A percentile compares a stretch with the other conserved stretches of the same genome.
Conservation (phyloP, 2,888 invertebrate species). For the Masnerella sp. region DNA sequence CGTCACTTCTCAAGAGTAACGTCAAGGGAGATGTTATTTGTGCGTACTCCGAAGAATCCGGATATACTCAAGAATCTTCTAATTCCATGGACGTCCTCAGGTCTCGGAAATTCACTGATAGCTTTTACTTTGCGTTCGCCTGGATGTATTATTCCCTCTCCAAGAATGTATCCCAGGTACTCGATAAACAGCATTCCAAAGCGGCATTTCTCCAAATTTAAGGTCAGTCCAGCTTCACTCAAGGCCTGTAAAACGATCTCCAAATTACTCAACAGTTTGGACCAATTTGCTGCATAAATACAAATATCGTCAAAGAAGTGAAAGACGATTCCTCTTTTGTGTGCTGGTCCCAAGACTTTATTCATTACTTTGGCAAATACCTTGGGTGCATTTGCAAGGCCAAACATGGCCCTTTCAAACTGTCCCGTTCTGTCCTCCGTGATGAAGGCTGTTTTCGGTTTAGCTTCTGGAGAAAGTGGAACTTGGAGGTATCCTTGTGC, state of each 20-base stretch:
- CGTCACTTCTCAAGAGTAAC: background rate
- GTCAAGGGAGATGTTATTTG: background rate
- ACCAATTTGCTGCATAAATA: background rate
- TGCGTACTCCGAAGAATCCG: background rate
- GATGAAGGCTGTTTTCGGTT: conserved; percentile 40
- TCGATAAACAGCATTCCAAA: conserved; percentile 3
- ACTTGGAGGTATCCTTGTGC: conserved; percentile 38
- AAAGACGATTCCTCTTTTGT: background rate
- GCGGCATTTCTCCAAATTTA: conserved; percentile 2
- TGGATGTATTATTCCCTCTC: background rate
- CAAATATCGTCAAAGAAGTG: background rate
- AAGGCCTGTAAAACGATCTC: conserved; percentile 6
- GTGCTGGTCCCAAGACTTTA: background rate
- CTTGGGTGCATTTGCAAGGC: conserved; percentile 25
- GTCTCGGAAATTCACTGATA: background rate
- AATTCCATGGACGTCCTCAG: background rate
- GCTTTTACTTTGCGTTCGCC: background rate
- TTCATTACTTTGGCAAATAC: conserved; percentile 38
- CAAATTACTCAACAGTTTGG: background rate
- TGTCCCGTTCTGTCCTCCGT: too few species aligned
- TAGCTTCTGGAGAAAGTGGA: conserved; percentile 14
- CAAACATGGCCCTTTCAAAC: conserved; percentile 47
- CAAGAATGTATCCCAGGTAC: background rate
- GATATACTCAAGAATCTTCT: background rate
- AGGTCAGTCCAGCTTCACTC: background rate